These are phyloP conservation scores for Thereva nobilitata DNA, from an alignment of 2,888 invertebrate genomes.

Conservation along the genomic window DNA sequence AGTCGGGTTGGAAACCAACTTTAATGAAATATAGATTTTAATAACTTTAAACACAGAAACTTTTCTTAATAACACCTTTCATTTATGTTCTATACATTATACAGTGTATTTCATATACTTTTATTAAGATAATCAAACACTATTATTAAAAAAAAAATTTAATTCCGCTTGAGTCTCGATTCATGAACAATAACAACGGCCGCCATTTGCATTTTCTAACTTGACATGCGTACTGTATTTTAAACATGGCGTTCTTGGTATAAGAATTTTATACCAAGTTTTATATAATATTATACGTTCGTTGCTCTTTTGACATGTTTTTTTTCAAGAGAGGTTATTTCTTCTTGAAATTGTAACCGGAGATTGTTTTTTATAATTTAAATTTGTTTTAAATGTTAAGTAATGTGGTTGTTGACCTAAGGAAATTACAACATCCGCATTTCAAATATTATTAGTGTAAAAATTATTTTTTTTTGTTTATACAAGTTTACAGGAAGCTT, in stretches of 20 bases:
- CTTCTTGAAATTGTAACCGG: too few species aligned
- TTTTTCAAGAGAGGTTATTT: too few species aligned
- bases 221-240: conserved; percentile 31
- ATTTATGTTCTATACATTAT: conserved; percentile 17
- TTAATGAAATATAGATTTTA: conserved; percentile 2
- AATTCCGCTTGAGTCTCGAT: conserved; percentile 30
- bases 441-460: too few species aligned
- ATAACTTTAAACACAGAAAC: conserved; percentile 19
- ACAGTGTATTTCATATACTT: conserved; percentile 6
- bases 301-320: neutral
- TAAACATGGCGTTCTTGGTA: conserved; percentile 20
- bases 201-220: conserved; percentile 92
- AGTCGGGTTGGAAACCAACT: conserved; percentile 20
- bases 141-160: conserved; percentile 20
- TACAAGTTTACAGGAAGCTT: too few species aligned
- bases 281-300: conserved; percentile 11
- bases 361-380: too few species aligned
- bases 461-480: too few species aligned
- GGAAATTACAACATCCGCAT: too few species aligned
- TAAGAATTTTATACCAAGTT: conserved; percentile 10
- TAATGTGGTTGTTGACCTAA: too few species aligned
- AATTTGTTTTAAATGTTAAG: too few species aligned
- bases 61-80: conserved; percentile 4
- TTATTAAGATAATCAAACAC: conserved; percentile 9
- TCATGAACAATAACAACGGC: conserved; percentile 97